A percentile compares a stretch with the other conserved stretches of the same genome.
Conservation (phyloP, 2,888 invertebrate genomes). For the Rhagium mordax region DNA sequence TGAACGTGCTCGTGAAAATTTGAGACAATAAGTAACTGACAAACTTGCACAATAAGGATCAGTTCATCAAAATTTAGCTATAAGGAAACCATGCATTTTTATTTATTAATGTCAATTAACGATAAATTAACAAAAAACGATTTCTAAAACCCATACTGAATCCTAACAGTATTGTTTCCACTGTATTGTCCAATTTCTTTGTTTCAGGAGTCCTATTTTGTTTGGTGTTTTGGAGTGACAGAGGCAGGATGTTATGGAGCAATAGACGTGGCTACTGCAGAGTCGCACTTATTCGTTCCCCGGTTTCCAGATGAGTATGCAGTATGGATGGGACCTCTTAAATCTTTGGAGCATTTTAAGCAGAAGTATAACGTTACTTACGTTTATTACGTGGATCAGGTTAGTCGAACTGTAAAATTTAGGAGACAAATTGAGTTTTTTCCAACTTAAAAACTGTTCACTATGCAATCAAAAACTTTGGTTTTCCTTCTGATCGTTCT, state of each 20-base stretch:
- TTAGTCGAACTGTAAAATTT: slow-evolving; percentile 62
- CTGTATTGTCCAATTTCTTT: background rate
- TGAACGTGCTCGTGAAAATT: no score
- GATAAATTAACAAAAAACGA: no score
- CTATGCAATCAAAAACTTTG: no score
- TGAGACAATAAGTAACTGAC: no score
- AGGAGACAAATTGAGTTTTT: no score
- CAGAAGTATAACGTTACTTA: slow-evolving; percentile 87
- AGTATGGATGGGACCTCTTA: slow-evolving; percentile 94
- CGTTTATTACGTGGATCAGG: slow-evolving; percentile 85
- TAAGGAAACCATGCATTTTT: no score
- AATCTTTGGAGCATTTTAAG: slow-evolving; percentile 81
- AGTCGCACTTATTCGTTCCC: slow-evolving; percentile 88
- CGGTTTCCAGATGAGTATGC: slow-evolving; percentile 88
- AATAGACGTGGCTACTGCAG: slow-evolving; percentile 81
- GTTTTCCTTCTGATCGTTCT: background rate
- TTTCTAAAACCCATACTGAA: no score
- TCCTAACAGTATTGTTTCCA: no score
- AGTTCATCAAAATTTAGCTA: no score
- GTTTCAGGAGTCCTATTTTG: slow-evolving; percentile 93
- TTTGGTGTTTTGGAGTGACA: slow-evolving; percentile 92
- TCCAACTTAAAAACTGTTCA: no score
- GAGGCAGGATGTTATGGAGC: slow-evolving; percentile 94
- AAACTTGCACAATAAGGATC: no score
- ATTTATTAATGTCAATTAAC: no score